These are phyloP conservation scores for Paedocypris sp. DNA, from an alignment of 2,113 vertebrate genomes.

Conservation along the genomic window DNA sequence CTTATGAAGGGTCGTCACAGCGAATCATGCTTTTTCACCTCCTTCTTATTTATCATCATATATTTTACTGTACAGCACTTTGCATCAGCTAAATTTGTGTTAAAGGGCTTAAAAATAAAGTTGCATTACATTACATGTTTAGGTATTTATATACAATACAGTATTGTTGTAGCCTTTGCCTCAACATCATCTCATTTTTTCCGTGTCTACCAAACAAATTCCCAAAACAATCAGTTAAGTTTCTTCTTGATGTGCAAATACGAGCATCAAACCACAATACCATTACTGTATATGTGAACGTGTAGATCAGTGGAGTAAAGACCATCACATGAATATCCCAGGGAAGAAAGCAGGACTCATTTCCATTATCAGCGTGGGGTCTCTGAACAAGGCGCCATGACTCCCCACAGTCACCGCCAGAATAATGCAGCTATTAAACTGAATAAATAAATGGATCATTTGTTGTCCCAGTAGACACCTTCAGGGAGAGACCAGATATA, in stretches of 20 bases:
- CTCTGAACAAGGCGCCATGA: slow-evolving; percentile 16
- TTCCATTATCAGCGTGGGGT: slow-evolving; percentile 48
- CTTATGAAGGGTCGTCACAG: too few relatives aligned
- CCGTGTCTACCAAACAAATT: neutral
- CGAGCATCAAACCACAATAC: too few relatives aligned
- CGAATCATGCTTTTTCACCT: too few relatives aligned
- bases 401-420: slow-evolving; percentile 29
- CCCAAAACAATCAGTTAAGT: neutral
- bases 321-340: slow-evolving; percentile 22
- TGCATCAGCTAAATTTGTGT: too few relatives aligned
- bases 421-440: slow-evolving; percentile 43
- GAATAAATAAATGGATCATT: slow-evolving; percentile 55
- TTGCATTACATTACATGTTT: neutral
- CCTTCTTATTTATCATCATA: too few relatives aligned
- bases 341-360: slow-evolving; percentile 42
- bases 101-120: too few relatives aligned
- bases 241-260: too few relatives aligned
- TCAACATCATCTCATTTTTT: neutral
- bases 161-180: neutral
- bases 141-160: neutral
- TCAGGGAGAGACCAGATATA: slow-evolving; percentile 28
- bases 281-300: neutral
- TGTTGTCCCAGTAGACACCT: slow-evolving; percentile 40
- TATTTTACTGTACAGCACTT: too few relatives aligned
- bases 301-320: neutral